Percentiles rank a stretch among this genome's conserved stretches.
Evolutionary conservation across 2,113 vertebrate genomes (phyloP).

Genomic region (Eudorcas thomsonii): DNA sequence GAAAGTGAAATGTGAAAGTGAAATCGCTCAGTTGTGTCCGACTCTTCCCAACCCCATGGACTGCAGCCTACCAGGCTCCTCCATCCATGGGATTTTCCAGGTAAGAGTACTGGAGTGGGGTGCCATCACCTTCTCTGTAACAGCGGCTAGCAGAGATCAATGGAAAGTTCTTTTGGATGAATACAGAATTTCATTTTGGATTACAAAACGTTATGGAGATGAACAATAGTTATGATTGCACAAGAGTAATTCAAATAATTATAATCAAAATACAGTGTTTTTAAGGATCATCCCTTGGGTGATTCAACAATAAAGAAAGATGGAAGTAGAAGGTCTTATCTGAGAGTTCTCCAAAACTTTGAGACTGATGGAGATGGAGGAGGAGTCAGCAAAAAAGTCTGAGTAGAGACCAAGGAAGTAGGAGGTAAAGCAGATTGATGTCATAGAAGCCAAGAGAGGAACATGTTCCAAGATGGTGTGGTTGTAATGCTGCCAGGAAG

Average conservation of each 20-base stretch:
- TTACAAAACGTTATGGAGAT: neutral
- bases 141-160: neutral
- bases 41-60: no score
- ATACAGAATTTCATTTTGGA: neutral
- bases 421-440: neutral
- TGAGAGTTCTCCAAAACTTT: neutral
- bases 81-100: no score
- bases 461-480: neutral
- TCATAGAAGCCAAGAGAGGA: neutral
- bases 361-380: neutral
- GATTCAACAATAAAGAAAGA: neutral
- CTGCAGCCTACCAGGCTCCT: no score
- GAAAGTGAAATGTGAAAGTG: no score
- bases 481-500: neutral
- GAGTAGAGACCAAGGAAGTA: neutral
- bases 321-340: neutral
- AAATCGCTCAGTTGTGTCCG: no score
- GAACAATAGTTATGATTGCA: neutral
- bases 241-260: neutral
- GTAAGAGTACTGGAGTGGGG: no score
- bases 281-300: neutral
- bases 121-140: no score
- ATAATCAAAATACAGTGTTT: neutral
- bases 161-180: neutral
- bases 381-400: neutral